Evolutionary conservation across 2,797 vertebrate genomes (phyloP).

Genomic region (Mallotus villosus): DNA sequence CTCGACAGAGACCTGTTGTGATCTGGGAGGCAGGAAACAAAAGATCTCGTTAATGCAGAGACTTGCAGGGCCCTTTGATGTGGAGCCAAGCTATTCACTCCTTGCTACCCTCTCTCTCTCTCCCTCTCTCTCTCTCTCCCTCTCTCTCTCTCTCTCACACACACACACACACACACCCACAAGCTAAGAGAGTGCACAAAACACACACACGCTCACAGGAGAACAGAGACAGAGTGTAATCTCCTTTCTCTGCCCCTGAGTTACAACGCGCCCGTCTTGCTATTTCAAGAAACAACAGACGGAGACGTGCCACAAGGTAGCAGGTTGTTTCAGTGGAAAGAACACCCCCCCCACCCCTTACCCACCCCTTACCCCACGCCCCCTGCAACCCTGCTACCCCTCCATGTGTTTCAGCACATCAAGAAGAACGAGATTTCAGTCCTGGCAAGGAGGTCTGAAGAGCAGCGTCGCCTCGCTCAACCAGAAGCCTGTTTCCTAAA

Average conservation of each 20-base stretch:
- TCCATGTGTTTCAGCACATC: no score
- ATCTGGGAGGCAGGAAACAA: constrained; percentile 93
- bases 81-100: constrained; percentile 91
- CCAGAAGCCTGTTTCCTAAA: no score
- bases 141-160: background rate
- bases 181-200: no score
- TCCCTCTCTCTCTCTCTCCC: background rate
- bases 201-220: background rate
- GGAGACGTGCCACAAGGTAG: constrained; percentile 32
- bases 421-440: no score
- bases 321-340: constrained; percentile 8
- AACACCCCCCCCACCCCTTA: no score
- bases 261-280: constrained; percentile 73
- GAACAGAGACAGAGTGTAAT: constrained; percentile 67
- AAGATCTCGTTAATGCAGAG: constrained; percentile 94
- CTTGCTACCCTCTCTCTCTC: constrained; percentile 57
- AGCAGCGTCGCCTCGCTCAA: no score
- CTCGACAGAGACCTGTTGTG: constrained; percentile 80
- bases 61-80: constrained; percentile 91
- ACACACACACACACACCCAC: background rate
- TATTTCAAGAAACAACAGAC: constrained; percentile 76
- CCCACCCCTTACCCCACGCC: no score
- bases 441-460: no score
- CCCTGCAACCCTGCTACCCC: no score
- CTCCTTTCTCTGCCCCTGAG: constrained; percentile 79